Evolutionary conservation across 2,888 invertebrate species (phyloP).

Genomic region (Acanthosepion lycidas): DNA sequence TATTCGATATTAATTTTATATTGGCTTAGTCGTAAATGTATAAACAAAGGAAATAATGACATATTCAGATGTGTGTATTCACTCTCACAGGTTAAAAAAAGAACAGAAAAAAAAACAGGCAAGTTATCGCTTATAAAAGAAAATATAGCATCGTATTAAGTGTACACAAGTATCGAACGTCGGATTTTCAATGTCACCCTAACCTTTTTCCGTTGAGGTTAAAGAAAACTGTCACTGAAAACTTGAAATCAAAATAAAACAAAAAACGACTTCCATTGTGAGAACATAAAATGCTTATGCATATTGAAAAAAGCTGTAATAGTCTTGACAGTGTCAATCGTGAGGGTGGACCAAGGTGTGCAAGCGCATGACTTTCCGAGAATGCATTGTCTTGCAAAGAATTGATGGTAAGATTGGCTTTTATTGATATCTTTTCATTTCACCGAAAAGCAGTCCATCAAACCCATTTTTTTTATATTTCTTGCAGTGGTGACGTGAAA

Average conservation of each 20-base stretch:
- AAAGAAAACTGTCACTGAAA: too few relatives aligned
- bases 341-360: not conserved
- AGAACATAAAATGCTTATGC: not conserved
- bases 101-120: too few relatives aligned
- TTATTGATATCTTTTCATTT: not conserved
- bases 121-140: too few relatives aligned
- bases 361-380: not conserved
- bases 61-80: too few relatives aligned
- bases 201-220: not conserved
- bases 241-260: not conserved
- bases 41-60: too few relatives aligned
- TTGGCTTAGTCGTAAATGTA: too few relatives aligned
- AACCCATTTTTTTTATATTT: not conserved
- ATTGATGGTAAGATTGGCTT: not conserved
- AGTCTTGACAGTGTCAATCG: not conserved
- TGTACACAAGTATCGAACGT: too few relatives aligned
- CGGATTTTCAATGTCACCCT: not conserved
- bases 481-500: not conserved
- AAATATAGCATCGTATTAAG: too few relatives aligned
- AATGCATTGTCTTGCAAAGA: not conserved
- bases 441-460: not conserved
- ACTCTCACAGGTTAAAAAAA: too few relatives aligned
- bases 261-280: rapidly evolving
- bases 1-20: too few relatives aligned
- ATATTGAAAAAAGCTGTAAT: not conserved